Evolutionary conservation across 2,797 vertebrate species (phyloP).

Genomic region (Tiaroga cobitis): DNA sequence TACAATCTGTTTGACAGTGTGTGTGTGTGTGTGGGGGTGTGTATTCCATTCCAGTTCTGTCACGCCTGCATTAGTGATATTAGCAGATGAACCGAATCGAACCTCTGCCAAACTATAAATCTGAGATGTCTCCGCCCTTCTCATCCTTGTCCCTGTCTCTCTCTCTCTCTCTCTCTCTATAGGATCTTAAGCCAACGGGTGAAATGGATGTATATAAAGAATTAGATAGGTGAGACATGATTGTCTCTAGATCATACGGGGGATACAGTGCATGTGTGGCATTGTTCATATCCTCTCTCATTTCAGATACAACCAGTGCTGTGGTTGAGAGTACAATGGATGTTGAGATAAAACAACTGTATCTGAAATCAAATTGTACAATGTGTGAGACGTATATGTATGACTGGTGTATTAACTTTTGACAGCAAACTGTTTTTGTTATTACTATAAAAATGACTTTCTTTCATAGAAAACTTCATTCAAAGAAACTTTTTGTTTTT

Average conservation of each 20-base stretch:
- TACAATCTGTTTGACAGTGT: conserved; percentile 39
- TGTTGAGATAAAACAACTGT: no score
- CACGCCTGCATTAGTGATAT: conserved; percentile 74
- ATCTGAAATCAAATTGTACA: background rate
- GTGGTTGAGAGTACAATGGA: conserved; percentile 56
- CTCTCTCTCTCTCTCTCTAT: conserved; percentile 22
- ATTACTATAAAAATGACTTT: background rate
- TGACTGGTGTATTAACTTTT: background rate
- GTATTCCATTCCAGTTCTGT: conserved; percentile 54
- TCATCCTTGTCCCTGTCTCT: conserved; percentile 32
- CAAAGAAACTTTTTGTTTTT: background rate
- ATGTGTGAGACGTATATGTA: background rate
- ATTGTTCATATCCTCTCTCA: conserved; percentile 41
- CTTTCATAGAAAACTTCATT: background rate
- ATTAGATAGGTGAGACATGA: conserved; percentile 76
- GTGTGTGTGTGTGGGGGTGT: conserved; percentile 31
- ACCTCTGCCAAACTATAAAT: conserved; percentile 70
- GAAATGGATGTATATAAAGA: conserved; percentile 80
- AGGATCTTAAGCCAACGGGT: conserved; percentile 81
- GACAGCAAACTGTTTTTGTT: background rate
- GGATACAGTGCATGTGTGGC: conserved; percentile 51
- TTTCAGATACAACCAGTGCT: conserved; percentile 77
- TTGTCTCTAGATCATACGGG: conserved; percentile 63
- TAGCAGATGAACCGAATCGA: conserved; percentile 74
- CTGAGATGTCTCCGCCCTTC: conserved; percentile 42